Percentiles rank a stretch among this genome's conserved stretches.
Conservation (phyloP, 1,140 invertebrate genomes). For the Mactra quadrangularis region DNA sequence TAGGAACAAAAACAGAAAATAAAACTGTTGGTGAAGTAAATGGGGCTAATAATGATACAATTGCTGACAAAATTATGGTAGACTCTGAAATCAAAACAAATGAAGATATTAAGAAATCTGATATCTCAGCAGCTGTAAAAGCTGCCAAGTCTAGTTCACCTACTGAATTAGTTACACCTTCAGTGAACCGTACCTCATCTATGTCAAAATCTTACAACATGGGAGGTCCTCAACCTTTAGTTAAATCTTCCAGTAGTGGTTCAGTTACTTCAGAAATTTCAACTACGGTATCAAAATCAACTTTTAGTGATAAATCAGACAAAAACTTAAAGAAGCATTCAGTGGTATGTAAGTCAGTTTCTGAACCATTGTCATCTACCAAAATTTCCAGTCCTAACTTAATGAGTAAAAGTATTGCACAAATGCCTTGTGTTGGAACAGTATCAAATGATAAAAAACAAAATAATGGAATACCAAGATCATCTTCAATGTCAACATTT, state of each 20-base stretch:
- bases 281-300: constrained; percentile 28
- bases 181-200: constrained; percentile 33
- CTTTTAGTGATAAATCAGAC: constrained; percentile 19
- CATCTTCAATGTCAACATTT: constrained; percentile 62
- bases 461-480: constrained; percentile 33
- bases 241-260: constrained; percentile 33
- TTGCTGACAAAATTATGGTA: not conserved
- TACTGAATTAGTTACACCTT: constrained; percentile 28
- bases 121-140: not conserved
- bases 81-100: constrained; percentile 14
- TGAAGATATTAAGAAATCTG: not conserved
- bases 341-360: constrained; percentile 30
- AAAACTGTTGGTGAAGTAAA: constrained; percentile 8
- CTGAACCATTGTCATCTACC: constrained; percentile 25
- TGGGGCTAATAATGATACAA: constrained; percentile 13
- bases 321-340: constrained; percentile 5
- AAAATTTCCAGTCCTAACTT: constrained; percentile 22
- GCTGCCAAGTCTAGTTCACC: constrained; percentile 19
- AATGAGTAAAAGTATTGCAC: constrained; percentile 50
- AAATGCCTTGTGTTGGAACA: constrained; percentile 55
- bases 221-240: constrained; percentile 2
- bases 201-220: constrained; percentile 60
- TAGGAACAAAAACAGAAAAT: constrained; percentile 9
- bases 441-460: constrained; percentile 16
- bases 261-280: constrained; percentile 30